phyloP scores from a whole-genome alignment of 1,140 invertebrate species.

The Drosophila ohnishii region DNA sequence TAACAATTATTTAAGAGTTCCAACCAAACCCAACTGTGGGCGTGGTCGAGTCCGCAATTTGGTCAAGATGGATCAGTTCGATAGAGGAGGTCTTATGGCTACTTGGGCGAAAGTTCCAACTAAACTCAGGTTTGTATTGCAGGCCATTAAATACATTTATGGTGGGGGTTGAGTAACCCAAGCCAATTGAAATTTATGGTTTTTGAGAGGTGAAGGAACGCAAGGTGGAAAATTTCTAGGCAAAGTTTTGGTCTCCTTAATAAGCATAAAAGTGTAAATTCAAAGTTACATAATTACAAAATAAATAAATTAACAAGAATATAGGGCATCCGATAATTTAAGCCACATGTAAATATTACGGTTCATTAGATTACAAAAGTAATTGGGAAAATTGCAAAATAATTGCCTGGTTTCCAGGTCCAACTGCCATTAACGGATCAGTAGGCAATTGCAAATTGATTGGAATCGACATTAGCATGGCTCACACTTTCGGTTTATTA shows the following conservation, averaged over 20 bases:
- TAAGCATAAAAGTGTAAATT: background rate
- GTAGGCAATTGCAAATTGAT: background rate
- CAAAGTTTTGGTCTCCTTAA: background rate
- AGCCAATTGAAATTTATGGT: constrained; percentile 23
- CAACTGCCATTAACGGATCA: background rate
- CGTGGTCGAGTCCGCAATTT: constrained; percentile 41
- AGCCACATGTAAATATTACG: background rate
- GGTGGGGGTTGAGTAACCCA: background rate
- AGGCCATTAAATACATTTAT: constrained; percentile 48
- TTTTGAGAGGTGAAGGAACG: background rate
- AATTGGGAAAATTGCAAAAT: constrained; percentile 13
- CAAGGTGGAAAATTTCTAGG: background rate
- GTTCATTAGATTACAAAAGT: constrained; percentile 2
- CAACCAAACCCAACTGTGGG: constrained; percentile 38
- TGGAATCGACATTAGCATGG: background rate
- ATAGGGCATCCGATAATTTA: background rate
- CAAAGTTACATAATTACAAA: too few relatives aligned
- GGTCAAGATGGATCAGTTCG: constrained; percentile 54
- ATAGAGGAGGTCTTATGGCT: constrained; percentile 19
- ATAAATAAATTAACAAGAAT: background rate
- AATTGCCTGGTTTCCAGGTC: background rate
- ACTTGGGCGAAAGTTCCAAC: constrained; percentile 18
- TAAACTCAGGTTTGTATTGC: constrained; percentile 9
- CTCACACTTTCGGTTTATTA: background rate
- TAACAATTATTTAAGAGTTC: constrained; percentile 81